These are phyloP conservation scores for Scomber colias DNA, from an alignment of 2,113 vertebrate species.

Conservation along the genomic window DNA sequence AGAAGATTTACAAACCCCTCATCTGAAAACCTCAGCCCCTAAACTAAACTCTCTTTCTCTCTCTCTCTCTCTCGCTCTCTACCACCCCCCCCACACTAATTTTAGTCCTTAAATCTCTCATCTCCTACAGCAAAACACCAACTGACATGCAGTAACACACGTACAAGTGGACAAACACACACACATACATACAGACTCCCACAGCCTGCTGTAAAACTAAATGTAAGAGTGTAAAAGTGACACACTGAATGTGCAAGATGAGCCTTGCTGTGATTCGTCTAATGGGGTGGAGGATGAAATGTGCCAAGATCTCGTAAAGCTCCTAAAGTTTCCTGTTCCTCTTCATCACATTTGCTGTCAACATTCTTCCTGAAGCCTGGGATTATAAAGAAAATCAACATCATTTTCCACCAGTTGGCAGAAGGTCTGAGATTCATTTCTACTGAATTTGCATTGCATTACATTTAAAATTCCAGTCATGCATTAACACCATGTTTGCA, in stretches of 20 bases:
- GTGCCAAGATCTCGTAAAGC: constrained; percentile 59
- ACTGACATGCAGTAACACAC: constrained; percentile 1
- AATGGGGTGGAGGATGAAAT: constrained; percentile 61
- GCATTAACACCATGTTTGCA: constrained; percentile 19
- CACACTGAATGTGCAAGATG: constrained; percentile 54
- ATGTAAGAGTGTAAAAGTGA: constrained; percentile 66
- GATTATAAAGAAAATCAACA: constrained; percentile 59
- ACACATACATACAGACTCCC: not conserved
- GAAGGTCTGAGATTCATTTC: constrained; percentile 24
- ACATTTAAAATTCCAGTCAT: constrained; percentile 37
- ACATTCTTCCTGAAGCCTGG: constrained; percentile 61
- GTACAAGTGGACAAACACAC: not conserved
- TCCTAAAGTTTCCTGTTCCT: constrained; percentile 57
- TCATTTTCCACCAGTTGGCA: constrained; percentile 45
- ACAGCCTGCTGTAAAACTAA: constrained; percentile 31
- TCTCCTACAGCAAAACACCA: constrained; percentile 24
- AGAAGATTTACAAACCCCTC: constrained; percentile 65
- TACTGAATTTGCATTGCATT: constrained; percentile 36
- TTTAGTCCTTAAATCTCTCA: constrained; percentile 30
- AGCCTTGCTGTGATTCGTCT: constrained; percentile 59
- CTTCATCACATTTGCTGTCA: constrained; percentile 50
- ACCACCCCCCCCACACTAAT: not conserved
- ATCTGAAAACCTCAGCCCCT: constrained; percentile 50
- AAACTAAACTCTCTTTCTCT: constrained; percentile 22
- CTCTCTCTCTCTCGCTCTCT: constrained; percentile 1